These are phyloP conservation scores for Ochlodes sylvanus DNA, from an alignment of 2,888 invertebrate genomes.

Conservation along the genomic window DNA sequence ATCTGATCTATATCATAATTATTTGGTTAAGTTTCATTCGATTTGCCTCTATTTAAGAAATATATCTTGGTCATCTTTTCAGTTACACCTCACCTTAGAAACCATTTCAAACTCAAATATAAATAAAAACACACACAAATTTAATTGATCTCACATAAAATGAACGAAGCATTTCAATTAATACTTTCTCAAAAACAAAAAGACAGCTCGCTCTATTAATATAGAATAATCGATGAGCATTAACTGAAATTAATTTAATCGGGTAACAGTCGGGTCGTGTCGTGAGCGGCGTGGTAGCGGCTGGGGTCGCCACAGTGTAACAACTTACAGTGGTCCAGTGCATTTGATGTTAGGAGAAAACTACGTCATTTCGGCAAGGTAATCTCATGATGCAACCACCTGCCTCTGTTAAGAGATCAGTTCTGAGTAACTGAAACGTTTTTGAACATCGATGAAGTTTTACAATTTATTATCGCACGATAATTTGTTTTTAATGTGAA, in stretches of 20 bases:
- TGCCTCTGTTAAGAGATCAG: no score
- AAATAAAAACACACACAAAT: background rate
- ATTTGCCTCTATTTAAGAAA: no score
- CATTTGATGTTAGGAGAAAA: no score
- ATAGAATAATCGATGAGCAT: slow-evolving; percentile 69
- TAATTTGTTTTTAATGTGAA: no score
- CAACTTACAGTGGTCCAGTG: slow-evolving; percentile 32
- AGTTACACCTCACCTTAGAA: background rate
- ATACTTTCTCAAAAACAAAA: slow-evolving; percentile 7
- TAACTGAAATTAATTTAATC: slow-evolving; percentile 84
- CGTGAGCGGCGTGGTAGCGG: slow-evolving; percentile 74
- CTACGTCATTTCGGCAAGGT: no score
- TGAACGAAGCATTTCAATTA: slow-evolving; percentile 12
- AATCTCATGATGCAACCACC: no score
- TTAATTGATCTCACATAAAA: slow-evolving; percentile 5
- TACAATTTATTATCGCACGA: no score
- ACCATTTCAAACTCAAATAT: background rate
- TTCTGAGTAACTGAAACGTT: no score
- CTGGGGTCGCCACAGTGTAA: slow-evolving; percentile 54
- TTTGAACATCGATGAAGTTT: no score
- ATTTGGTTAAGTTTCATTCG: no score
- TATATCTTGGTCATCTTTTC: no score
- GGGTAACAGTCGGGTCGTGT: slow-evolving; percentile 77
- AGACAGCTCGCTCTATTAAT: slow-evolving; percentile 19
- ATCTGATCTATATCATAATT: no score